Evolutionary conservation across 2,888 invertebrate species (phyloP), one percentile per base, ranked within the genome.

Genomic region (Eurytoma adleriae): DNA sequence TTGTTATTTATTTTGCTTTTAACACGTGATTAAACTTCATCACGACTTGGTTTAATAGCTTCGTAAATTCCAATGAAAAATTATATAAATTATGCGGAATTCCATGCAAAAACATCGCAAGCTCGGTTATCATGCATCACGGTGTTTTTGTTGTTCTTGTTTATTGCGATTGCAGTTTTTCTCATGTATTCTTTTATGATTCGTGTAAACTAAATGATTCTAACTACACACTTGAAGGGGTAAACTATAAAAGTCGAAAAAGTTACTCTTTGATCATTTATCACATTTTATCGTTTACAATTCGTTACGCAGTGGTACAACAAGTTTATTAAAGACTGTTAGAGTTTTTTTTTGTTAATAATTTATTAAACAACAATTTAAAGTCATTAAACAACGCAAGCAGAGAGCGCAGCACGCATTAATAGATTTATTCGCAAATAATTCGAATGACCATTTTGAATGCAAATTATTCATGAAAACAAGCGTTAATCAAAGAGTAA

Each of bases 1-100:
- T 90, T 90, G 89, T 89, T 86, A 77, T 79, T 72, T 27, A 61
- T 54, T 64, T 64, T 52, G 57, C 7, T 72, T 67, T 62, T 54
- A 64, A 24, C 57, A 57, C 54, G 56, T 40, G 16, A 73, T 66
- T 13, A n/a, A 56, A 73, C 30, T 54, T 70, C 10, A 74, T 73
- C 73, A 54, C 64, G 40, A 16, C 13, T 61, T 64, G 56, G 1
- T 24, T 3, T 64, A 61, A 64, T 73, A 24, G 13, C 3, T 67
- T 59, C 13, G 30, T 68, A 73, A 71, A 66, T 57, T 74, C 54
- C 62, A 52, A 69, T 64, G 24, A 57, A 72, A 74, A 69, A 52
- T 27, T 66, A 20, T 50, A 70, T 59, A 62, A 80, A 74, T 3
- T 79, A 66, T 66, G 16, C 66, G 67, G 16, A 74, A 80, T 67